Base-by-base conservation (phyloP, 2,888 invertebrate species). In the Plagodis dolabraria region DNA sequence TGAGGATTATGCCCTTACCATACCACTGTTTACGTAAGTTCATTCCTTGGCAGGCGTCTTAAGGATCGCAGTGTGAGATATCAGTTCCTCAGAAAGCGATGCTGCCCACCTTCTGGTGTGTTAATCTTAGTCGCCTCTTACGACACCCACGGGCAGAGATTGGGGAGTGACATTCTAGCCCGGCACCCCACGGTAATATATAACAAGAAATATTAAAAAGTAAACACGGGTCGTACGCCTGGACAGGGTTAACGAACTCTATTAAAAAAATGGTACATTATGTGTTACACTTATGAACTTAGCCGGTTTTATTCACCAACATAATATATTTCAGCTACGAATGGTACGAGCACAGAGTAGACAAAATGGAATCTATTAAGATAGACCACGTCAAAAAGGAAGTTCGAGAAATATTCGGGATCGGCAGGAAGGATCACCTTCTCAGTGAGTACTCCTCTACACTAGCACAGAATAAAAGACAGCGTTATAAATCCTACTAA, bases 371-470 rank as follows among this genome's bases (percentile, higher is more conserved):
- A 6, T 90, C 93, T 52, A 84, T 94, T 0, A 93, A 87, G 46
- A 93, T 92, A 50, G 92, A 95, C 65, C 90, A 94, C 33, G 76
- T 85, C 4, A 92, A 86, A 0, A 84, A 94, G 56, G 86, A 89
- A 64, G 79, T 94, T 0, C 90, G 88, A 0, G 96, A 97, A 79
- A 86, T 81, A 44, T 97, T 96, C 71, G 76, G 76, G 0, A 90
- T 93, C 53, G 97, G 97, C 0, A 92, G 97, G 36, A 90, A 90
- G 33, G 97, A 97, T 74, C 94, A 95, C 57, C 90, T 96, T 5
- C 93, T 95, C 78, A 94, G 96, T 96, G 82, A 83, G 86, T 44
- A 54, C n/a, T n/a, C n/a, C n/a, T n/a, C n/a, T n/a, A n/a, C n/a
- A n/a, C n/a, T n/a, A n/a, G n/a, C n/a, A n/a, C n/a, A n/a, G n/a